Conservation (phyloP, 2,113 vertebrate species). For the Oryzias celebensis region DNA sequence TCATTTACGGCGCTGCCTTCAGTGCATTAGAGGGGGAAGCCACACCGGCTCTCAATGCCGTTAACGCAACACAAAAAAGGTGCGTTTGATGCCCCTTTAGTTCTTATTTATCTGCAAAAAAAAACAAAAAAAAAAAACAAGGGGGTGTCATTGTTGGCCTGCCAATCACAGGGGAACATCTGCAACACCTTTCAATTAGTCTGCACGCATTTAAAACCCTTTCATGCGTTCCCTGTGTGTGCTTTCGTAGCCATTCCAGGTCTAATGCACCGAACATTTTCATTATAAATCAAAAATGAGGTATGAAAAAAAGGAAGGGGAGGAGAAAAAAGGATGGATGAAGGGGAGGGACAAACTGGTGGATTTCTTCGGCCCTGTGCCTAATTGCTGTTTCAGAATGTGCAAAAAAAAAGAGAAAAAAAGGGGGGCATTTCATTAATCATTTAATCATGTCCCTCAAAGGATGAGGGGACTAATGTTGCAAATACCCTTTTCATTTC, state of each 20-base stretch:
- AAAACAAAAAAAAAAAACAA: slow-evolving; percentile 73
- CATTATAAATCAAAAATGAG: slow-evolving; percentile 92
- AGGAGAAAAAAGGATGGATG: slow-evolving; percentile 1
- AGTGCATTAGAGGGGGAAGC: slow-evolving; percentile 97
- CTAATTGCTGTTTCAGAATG: slow-evolving; percentile 99
- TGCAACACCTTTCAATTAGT: slow-evolving; percentile 90
- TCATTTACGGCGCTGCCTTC: slow-evolving; percentile 98
- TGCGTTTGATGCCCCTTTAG: slow-evolving; percentile 68
- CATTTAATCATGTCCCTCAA: slow-evolving; percentile 99
- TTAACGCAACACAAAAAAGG: slow-evolving; percentile 60
- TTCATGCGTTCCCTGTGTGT: slow-evolving; percentile 86
- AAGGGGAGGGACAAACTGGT: slow-evolving; percentile 85
- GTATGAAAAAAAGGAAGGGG: slow-evolving; percentile 35
- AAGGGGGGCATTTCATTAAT: slow-evolving; percentile 98
- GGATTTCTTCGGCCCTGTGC: slow-evolving; percentile 88
- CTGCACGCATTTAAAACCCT: slow-evolving; percentile 86
- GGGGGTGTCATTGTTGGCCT: slow-evolving; percentile 84
- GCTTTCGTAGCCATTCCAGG: slow-evolving; percentile 88
- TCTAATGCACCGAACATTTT: slow-evolving; percentile 87
- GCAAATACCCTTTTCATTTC: slow-evolving; percentile 99
- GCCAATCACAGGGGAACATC: slow-evolving; percentile 89
- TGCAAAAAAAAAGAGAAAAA: slow-evolving; percentile 83
- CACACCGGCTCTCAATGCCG: slow-evolving; percentile 71
- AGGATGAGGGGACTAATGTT: slow-evolving; percentile 99
- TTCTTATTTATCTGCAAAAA: slow-evolving; percentile 95